A percentile compares a stretch with the other conserved stretches of the same genome.
These are phyloP conservation scores for Euplexia lucipara DNA, from an alignment of 2,888 invertebrate genomes.

Conservation along the genomic window DNA sequence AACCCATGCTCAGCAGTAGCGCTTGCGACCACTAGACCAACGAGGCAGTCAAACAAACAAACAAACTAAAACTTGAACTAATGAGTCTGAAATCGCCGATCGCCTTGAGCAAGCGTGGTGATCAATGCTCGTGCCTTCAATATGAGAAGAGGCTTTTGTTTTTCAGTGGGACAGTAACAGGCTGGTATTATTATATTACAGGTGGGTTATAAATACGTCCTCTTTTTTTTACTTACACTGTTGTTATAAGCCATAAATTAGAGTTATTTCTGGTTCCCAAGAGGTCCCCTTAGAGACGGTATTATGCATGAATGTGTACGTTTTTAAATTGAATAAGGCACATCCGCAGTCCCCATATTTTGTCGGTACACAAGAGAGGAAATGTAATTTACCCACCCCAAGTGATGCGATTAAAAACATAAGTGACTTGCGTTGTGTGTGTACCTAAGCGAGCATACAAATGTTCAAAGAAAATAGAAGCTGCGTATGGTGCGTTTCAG, in stretches of 20 bases:
- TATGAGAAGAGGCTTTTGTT: too few relatives aligned
- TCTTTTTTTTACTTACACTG: neutral
- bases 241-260: neutral
- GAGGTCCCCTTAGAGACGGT: neutral
- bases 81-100: too few relatives aligned
- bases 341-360: constrained; percentile 22
- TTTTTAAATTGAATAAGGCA: constrained; percentile 46
- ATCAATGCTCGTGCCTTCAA: too few relatives aligned
- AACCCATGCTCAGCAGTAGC: too few relatives aligned
- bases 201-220: too few relatives aligned
- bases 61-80: too few relatives aligned
- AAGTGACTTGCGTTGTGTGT: constrained; percentile 12
- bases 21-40: too few relatives aligned
- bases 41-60: too few relatives aligned
- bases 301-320: constrained; percentile 16
- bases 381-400: constrained; percentile 27
- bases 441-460: neutral
- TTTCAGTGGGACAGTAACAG: too few relatives aligned
- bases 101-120: too few relatives aligned
- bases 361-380: constrained; percentile 18
- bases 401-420: constrained; percentile 40
- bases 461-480: neutral
- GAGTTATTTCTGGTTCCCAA: constrained; percentile 7
- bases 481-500: neutral
- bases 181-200: too few relatives aligned